These are phyloP conservation scores for Harpagus bidentatus DNA, from an alignment of 2,113 vertebrate genomes.

Conservation along the genomic window DNA sequence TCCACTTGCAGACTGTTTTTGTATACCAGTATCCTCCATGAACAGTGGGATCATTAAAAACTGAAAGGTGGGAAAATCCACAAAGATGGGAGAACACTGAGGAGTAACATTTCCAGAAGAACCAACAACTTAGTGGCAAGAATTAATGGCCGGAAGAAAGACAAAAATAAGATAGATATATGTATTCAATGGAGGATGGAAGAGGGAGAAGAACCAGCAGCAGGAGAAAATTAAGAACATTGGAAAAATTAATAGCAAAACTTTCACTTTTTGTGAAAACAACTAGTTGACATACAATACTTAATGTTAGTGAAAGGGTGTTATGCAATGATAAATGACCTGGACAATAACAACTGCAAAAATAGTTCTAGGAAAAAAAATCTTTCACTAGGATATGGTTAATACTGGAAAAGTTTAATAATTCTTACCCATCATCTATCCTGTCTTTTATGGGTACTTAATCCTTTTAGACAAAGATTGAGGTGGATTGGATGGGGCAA, in stretches of 20 bases:
- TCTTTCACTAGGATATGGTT: neutral
- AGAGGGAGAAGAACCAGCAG: neutral
- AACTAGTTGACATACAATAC: neutral
- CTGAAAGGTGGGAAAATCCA: neutral
- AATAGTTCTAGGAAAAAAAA: neutral
- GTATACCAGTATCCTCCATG: neutral
- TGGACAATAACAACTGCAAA: neutral
- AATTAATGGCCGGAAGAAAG: neutral
- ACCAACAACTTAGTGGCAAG: neutral
- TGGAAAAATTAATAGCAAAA: neutral
- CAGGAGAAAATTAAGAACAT: neutral
- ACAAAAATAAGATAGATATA: neutral
- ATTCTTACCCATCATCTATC: neutral
- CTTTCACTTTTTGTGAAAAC: neutral
- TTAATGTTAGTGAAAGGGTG: neutral
- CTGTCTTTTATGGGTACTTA: neutral
- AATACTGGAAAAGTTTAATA: neutral
- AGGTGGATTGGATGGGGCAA: neutral
- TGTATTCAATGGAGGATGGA: neutral
- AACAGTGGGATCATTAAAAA: neutral
- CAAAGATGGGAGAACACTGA: neutral
- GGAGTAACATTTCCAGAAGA: neutral
- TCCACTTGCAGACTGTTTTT: neutral
- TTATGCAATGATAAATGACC: neutral
- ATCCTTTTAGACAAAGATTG: neutral